phyloP scores from a whole-genome alignment of 92 coral and sea anemone genomes.

The Chrysogorgia sp. region DNA sequence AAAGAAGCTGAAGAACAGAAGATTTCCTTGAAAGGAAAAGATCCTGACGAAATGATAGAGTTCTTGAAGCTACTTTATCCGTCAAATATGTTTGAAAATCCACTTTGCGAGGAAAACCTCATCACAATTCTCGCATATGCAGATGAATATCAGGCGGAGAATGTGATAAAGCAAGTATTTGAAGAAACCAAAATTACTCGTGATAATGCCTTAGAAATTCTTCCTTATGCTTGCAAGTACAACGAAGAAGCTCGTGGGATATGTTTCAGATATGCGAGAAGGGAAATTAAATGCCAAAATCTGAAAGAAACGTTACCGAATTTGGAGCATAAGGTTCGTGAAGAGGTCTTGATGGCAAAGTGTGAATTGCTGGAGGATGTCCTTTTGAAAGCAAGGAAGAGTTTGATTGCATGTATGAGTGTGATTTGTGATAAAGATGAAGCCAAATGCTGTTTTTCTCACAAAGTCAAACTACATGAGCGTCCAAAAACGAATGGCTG shows the following conservation, averaged over 20 bases:
- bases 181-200: not conserved
- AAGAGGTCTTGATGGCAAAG: no score
- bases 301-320: no score
- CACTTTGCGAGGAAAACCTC: not conserved
- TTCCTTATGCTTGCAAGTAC: not conserved
- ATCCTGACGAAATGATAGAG: conserved; percentile 71
- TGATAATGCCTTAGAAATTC: not conserved
- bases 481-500: no score
- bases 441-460: no score
- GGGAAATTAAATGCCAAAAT: not conserved
- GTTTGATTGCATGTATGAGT: no score
- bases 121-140: not conserved
- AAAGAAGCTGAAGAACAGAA: conserved; percentile 76
- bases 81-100: not conserved
- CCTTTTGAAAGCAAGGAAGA: no score
- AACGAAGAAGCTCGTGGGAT: not conserved
- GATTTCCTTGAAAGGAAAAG: conserved; percentile 76
- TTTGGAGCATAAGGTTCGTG: no score
- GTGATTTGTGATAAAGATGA: no score
- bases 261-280: not conserved
- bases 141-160: not conserved
- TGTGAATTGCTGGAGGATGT: no score
- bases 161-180: not conserved
- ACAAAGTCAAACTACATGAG: no score
- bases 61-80: not conserved